phyloP scores from a whole-genome alignment of 2,797 vertebrate species.

The Synaphobranchus kaupii region DNA sequence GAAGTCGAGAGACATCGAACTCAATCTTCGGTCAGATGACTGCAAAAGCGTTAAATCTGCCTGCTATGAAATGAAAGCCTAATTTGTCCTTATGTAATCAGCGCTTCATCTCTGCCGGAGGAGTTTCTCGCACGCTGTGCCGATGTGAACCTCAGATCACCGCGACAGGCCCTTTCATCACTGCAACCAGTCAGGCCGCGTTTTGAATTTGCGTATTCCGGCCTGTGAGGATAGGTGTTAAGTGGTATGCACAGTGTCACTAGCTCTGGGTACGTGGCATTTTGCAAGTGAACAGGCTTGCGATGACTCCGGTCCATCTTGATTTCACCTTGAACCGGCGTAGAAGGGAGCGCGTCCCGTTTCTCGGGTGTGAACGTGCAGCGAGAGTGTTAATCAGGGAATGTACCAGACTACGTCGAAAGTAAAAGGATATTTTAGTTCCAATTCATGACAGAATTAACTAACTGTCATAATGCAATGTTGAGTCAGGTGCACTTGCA shows the following conservation, averaged over 20 bases:
- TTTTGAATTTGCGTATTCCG: neutral
- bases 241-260: neutral
- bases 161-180: neutral
- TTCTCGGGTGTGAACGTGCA: neutral
- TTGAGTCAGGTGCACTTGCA: neutral
- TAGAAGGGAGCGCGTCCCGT: neutral
- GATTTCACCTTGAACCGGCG: neutral
- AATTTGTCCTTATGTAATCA: conserved; percentile 7
- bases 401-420: neutral
- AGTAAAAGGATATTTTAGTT: neutral
- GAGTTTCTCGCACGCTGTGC: neutral
- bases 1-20: neutral
- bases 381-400: neutral
- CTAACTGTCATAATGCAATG: neutral
- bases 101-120: neutral
- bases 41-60: neutral
- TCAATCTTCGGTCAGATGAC: conserved; percentile 1
- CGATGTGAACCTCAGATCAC: neutral
- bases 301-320: neutral
- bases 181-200: neutral
- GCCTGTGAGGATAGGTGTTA: neutral
- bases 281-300: neutral
- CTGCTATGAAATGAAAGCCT: neutral
- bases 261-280: neutral
- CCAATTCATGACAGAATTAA: neutral